Base-by-base conservation (phyloP, 2,888 invertebrate genomes). In the Diarsia mendica region DNA sequence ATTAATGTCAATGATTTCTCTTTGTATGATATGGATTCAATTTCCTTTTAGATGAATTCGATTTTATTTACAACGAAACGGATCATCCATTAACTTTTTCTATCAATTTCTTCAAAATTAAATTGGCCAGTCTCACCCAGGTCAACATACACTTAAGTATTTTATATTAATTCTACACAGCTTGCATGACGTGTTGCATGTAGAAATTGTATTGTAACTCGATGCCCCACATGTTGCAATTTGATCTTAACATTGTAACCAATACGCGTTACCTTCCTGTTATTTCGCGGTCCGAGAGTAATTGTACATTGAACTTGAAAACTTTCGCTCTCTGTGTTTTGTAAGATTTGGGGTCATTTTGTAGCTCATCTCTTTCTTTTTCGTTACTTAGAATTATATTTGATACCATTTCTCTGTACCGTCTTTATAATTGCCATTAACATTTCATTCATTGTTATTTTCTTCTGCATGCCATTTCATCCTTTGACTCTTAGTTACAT, bases 231-330 rank as follows among this genome's bases (percentile, higher is more conserved):
- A 65, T 71, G 64, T 53, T 74, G 76, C 44, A 55, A 87, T 49
- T 77, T 83, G 86, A 86, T 86, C 86, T 79, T 86, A 83, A 78
- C 84, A 83, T 81, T 85, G 84, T 74, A 77, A 72, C 55, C n/a
- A 58, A 82, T 78, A 75, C 46, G 66, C 15, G 13, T 61, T 75
- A 66, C 65, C 77, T 82, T 77, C 72, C 69, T 70, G 55, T 61
- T 60, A 66, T 61, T 73, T 78, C 80, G 77, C 60, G 72, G 68
- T 80, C 60, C 53, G 58, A 77, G 67, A 73, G 72, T 71, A 67
- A 77, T 77, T 74, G 75, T 68, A 51, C 82, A 70, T 69, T 78
- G 72, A 82, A 76, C 80, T 80, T 69, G 77, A 82, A 33, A 72
- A 84, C 82, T 86, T 87, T 87, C 86, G 61, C 75, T 84, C 49